Conservation (phyloP, 1,140 invertebrate species). For the Brachionus paranguensis region DNA sequence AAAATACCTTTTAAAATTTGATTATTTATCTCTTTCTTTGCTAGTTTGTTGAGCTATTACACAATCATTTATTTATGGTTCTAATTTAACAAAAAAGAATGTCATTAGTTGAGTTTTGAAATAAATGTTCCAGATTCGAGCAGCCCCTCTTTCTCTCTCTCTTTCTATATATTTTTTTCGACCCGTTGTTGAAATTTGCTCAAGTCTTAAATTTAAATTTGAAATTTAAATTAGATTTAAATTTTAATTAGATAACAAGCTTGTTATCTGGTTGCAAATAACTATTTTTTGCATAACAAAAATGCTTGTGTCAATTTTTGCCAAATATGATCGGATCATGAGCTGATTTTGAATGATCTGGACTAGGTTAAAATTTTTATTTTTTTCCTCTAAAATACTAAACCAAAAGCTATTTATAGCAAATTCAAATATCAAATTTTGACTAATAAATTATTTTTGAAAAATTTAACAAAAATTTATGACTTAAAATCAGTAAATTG, state of each 20-base stretch:
- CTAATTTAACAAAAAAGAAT: background rate
- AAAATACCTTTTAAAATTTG: background rate
- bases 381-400: background rate
- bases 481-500: conserved; percentile 27
- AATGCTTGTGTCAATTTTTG: background rate
- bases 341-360: background rate
- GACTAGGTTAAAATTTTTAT: background rate
- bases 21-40: background rate
- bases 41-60: background rate
- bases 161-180: background rate
- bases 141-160: background rate
- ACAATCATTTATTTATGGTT: background rate
- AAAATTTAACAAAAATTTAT: conserved; percentile 17
- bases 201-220: background rate
- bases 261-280: background rate
- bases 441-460: conserved; percentile 20
- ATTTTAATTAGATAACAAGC: conserved; percentile 1
- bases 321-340: background rate
- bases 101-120: background rate
- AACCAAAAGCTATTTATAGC: background rate
- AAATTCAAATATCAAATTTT: background rate
- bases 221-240: conserved; percentile 4
- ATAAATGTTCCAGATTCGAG: background rate
- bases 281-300: background rate
- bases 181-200: background rate